Evolutionary conservation across 2,797 vertebrate genomes (phyloP), one percentile per base, ranked within the genome.

Genomic region (Parauchenoglanis ngamensis): DNA sequence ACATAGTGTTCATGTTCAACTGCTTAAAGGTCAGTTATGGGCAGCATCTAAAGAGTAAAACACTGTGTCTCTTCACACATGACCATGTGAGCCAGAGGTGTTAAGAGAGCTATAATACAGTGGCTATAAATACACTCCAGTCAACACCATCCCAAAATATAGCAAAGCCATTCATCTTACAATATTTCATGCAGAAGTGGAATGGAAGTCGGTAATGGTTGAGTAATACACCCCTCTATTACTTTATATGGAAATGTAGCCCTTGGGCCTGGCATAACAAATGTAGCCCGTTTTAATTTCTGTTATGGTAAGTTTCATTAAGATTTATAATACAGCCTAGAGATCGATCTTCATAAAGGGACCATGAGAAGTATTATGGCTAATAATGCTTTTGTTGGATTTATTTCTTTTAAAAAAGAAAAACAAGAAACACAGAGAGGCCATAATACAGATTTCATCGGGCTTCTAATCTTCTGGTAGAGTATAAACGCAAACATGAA

Each of bases 241-340:
- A 94, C 92, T 94, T 95, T 95, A 95, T 94, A 95, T 96, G 94
- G 94, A 95, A 95, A 95, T 94, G 89, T 92, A 92, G 94, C 94
- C 94, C 93, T 89, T 89, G 93, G 94, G 94, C 92, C 91, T 92
- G 91, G 91, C 91, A 95, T 95, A 95, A 94, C 93, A 93, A 95
- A 94, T 94, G 92, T 92, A 91, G 91, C 92, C 91, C 90, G 91
- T 94, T 94, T 94, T 96, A 95, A 96, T 95, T 96, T 95, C 92
- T 95, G 93, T 95, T 96, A 95, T 95, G 94, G 94, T 95, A 95
- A 94, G 93, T 95, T 94, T 94, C 93, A 94, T 93, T 95, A 94
- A 93, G 94, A 95, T 95, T 95, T 94, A 93, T 93, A 92, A 93
- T 92, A 91, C 92, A 93, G 94, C 92, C 93, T 91, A 89, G 89